phyloP scores from a whole-genome alignment of 2,797 vertebrate genomes.

The Sphenopsis melanotis region DNA sequence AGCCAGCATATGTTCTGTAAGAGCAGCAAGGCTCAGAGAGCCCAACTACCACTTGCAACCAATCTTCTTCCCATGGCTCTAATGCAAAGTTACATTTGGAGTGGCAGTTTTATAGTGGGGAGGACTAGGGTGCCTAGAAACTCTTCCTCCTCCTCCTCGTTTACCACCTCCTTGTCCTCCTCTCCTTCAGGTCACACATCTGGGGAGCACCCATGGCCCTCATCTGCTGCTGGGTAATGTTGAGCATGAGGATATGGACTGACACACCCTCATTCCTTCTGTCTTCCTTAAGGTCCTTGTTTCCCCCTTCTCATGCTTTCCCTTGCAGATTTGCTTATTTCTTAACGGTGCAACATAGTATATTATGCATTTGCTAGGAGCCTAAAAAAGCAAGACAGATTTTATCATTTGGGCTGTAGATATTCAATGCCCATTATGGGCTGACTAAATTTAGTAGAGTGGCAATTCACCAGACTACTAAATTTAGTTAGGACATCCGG shows the following conservation, averaged over 20 bases:
- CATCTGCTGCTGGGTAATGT: fast-evolving
- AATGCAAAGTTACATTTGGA: not conserved
- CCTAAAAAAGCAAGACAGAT: slow-evolving; percentile 48
- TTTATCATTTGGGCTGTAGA: slow-evolving; percentile 51
- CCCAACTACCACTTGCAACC: not conserved
- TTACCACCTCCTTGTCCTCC: not conserved
- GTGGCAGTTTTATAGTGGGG: not conserved
- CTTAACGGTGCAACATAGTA: not conserved
- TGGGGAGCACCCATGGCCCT: not conserved
- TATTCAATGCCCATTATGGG: slow-evolving; percentile 53
- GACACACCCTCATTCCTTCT: not conserved
- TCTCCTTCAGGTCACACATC: fast-evolving
- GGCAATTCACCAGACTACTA: slow-evolving; percentile 62
- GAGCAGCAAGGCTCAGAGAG: not conserved
- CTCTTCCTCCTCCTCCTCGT: not conserved
- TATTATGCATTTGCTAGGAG: not conserved
- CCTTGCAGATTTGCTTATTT: not conserved
- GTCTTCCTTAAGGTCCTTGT: not conserved
- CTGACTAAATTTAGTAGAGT: slow-evolving; percentile 61
- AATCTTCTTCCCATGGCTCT: not conserved
- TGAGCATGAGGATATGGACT: not conserved
- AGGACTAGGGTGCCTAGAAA: not conserved
- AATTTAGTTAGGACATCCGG: slow-evolving; percentile 65
- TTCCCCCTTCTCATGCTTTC: not conserved
- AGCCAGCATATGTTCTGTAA: not conserved